A percentile compares a stretch with the other conserved stretches of the same genome.
phyloP scores from a whole-genome alignment of 2,888 invertebrate genomes.

The Antheraea yamamai region DNA sequence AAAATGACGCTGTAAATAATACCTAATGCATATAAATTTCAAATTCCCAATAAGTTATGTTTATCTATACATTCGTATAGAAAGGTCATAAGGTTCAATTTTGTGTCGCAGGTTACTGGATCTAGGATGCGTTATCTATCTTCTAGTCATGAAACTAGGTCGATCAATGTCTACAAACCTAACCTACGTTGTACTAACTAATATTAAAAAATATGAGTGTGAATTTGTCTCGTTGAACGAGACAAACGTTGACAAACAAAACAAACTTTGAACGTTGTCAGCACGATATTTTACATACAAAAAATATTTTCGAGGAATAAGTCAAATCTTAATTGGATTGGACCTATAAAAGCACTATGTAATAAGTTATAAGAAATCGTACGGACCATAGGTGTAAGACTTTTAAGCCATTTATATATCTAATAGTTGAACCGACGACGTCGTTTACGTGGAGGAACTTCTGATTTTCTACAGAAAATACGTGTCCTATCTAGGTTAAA shows the following conservation, averaged over 20 bases:
- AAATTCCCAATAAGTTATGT: background rate
- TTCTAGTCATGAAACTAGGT: background rate
- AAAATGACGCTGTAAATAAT: background rate
- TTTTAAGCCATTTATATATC: background rate
- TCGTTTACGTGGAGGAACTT: too few species aligned
- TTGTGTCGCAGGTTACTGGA: background rate
- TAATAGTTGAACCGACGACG: background rate
- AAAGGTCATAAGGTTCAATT: slow-evolving; percentile 1
- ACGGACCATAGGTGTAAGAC: background rate
- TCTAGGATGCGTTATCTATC: background rate
- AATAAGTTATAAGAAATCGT: background rate
- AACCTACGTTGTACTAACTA: background rate
- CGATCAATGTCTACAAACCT: background rate
- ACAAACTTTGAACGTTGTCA: too few species aligned
- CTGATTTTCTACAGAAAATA: too few species aligned
- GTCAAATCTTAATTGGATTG: background rate
- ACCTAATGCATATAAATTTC: background rate
- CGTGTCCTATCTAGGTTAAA: too few species aligned
- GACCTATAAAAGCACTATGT: background rate
- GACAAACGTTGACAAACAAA: too few species aligned
- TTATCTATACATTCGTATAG: background rate
- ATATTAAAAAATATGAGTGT: too few species aligned
- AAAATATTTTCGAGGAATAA: too few species aligned
- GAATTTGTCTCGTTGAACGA: too few species aligned
- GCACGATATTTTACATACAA: too few species aligned